Base-by-base conservation (phyloP, 2,888 invertebrate species). In the Clivina fossor region DNA sequence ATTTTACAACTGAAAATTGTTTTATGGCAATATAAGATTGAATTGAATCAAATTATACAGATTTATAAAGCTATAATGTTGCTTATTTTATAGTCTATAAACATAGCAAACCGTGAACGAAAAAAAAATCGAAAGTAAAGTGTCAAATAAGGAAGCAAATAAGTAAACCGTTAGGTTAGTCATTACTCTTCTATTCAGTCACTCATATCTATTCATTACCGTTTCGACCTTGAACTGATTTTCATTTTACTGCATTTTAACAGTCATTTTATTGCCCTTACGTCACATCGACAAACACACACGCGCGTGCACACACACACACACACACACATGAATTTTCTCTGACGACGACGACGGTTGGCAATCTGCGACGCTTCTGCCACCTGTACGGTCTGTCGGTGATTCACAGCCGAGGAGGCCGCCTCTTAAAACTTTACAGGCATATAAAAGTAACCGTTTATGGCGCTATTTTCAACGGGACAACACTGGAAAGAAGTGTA, bases 401-500 rank as follows among this genome's bases (percentile, higher is more conserved):
- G 18, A 28, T 11, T 22, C 28, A 24, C 22, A 16, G 53, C 35
- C 47, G 44, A 32, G 51, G 9, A 41, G 22, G 26, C 13, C 32
- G 33, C 32, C 53, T 53, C 53, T 74, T 73, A 73, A 71, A 73
- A 73, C 68, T 74, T 74, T 73, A 74, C 70, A 44, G 71, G 69
- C 68, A 66, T 72, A 73, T 74, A 73, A 74, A 74, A 73, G 70
- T 72, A 73, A 74, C 72, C 73, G 72, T 74, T 74, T 74, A 74
- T 72, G 71, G 69, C 66, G 68, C 70, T 69, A 71, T 69, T 64
- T 60, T 60, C 64, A 65, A 65, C 66, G 66, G 50, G 40, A 26
- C 16, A 4, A 19, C 16, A 19, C 16, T 15, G 38, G 38, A 16
- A 33, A 33, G 13, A 33, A 33, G 13, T 16, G 13, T 9, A 16